Evolutionary conservation across 2,113 vertebrate genomes (phyloP).

Genomic region (Tor tambroides): DNA sequence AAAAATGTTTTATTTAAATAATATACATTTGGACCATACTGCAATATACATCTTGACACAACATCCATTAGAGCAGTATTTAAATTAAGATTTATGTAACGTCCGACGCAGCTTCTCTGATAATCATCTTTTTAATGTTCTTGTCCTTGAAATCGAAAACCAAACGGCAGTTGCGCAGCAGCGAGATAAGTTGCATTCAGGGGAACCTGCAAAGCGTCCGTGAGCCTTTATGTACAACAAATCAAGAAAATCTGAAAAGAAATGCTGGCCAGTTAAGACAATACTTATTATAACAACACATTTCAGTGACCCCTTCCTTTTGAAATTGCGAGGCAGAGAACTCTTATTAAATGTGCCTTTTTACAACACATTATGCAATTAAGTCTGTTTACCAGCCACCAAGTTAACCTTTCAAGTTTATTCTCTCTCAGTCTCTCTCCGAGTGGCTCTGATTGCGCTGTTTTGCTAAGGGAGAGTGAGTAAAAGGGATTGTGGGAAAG

Average conservation of each 20-base stretch:
- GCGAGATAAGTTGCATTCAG: neutral
- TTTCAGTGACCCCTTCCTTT: slow-evolving; percentile 33
- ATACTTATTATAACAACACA: slow-evolving; percentile 30
- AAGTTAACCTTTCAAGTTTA: slow-evolving; percentile 41
- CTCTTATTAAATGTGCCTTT: slow-evolving; percentile 39
- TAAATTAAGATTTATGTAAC: slow-evolving; percentile 50
- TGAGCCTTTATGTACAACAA: slow-evolving; percentile 35
- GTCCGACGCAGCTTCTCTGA: neutral
- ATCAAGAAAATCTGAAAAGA: neutral
- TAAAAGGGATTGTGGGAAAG: slow-evolving; percentile 53
- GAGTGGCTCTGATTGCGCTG: slow-evolving; percentile 34
- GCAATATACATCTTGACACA: slow-evolving; percentile 74
- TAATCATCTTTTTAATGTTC: neutral
- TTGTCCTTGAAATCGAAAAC: neutral
- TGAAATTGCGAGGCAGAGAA: slow-evolving; percentile 7
- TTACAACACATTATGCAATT: slow-evolving; percentile 51
- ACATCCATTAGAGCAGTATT: slow-evolving; percentile 63
- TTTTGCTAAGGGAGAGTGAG: slow-evolving; percentile 30
- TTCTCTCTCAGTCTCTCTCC: slow-evolving; percentile 2
- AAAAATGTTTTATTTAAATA: slow-evolving; percentile 78
- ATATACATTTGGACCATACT: slow-evolving; percentile 82
- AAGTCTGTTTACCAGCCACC: slow-evolving; percentile 37
- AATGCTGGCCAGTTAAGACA: slow-evolving; percentile 28
- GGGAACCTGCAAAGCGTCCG: neutral
- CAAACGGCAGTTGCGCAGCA: neutral